A percentile compares a stretch with the other conserved stretches of the same genome.
Evolutionary conservation across 2,113 vertebrate genomes (phyloP).

Genomic region (Bubalus kerabau): DNA sequence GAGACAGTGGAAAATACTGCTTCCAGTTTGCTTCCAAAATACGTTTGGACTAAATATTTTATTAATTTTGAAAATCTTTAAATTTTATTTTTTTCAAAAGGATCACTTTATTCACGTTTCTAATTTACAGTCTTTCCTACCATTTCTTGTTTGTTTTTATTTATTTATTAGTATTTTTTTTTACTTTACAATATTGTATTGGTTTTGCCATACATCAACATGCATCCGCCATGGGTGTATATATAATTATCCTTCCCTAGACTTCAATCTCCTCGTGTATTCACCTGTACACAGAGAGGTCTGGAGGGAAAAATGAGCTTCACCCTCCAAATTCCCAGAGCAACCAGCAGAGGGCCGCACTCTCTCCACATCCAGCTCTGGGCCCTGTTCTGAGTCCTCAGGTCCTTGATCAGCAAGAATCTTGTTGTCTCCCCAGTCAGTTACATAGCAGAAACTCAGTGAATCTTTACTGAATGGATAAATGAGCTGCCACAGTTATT

Average conservation of each 20-base stretch:
- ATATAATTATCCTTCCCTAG: not conserved
- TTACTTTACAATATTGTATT: no score
- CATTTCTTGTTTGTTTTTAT: no score
- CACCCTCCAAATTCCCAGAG: not conserved
- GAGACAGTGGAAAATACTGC: not conserved
- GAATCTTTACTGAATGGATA: not conserved
- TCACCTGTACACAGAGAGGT: not conserved
- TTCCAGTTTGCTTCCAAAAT: not conserved
- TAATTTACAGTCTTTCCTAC: no score
- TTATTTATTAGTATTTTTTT: no score
- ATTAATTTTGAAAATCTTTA: not conserved
- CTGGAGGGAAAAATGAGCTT: not conserved
- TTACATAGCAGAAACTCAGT: not conserved
- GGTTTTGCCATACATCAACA: no score
- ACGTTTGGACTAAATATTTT: not conserved
- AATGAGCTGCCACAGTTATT: not conserved
- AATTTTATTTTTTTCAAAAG: no score
- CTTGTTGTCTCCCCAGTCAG: not conserved
- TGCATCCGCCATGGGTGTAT: no score
- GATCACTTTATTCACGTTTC: no score
- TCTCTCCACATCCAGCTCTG: not conserved
- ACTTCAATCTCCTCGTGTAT: not conserved
- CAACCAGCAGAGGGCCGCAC: not conserved
- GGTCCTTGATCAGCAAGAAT: not conserved
- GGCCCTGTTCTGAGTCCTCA: not conserved